Evolutionary conservation across 2,797 vertebrate species (phyloP), one percentile per base, ranked within the genome.

Genomic region (Apogon talboti): DNA sequence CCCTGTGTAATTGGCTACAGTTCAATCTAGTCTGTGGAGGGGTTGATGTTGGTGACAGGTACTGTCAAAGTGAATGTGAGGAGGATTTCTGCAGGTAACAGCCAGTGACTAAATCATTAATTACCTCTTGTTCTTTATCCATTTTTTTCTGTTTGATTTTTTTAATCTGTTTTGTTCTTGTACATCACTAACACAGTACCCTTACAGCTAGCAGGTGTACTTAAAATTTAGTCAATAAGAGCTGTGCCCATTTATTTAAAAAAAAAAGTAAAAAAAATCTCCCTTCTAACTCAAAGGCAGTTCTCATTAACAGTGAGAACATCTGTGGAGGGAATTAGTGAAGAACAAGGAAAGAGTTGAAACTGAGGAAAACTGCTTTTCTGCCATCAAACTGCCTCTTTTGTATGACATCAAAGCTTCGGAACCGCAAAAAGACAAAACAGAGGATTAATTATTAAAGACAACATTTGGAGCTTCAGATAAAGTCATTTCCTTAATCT

Each of bases 61-160:
- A 81, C 73, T 83, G 82, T 87, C 75, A 84, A 87, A 87, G 68
- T 87, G 84, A 85, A 89, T 89, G 78, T 88, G 88, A 86, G 89
- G 86, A 86, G 87, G 79, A 81, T 63, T 70, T 85, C 51, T 58
- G 77, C 58, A 77, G 59, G 54, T 77, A 78, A 74, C 62, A 74
- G 76, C 83, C 67, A 71, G 66, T 73, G 51, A 88, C 66, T 76
- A 64, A 50, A 76, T 75, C 44, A 76, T 71, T 75, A 71, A 82
- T 82, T 61, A 80, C 79, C 72, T 79, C 80, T 86, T 65, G 49
- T 81, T 85, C 57, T 80, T 66, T 42, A 41, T 80, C 54, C 56
- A 40, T 58, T 62, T 51, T 42, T 54, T 37, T 37, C 15, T 46
- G 18, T 71, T 61, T 63, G 35, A 73, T 55, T 58, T 76, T 57